These are phyloP conservation scores for Iguana delicatissima DNA, from an alignment of 2,797 vertebrate species.

Conservation along the genomic window DNA sequence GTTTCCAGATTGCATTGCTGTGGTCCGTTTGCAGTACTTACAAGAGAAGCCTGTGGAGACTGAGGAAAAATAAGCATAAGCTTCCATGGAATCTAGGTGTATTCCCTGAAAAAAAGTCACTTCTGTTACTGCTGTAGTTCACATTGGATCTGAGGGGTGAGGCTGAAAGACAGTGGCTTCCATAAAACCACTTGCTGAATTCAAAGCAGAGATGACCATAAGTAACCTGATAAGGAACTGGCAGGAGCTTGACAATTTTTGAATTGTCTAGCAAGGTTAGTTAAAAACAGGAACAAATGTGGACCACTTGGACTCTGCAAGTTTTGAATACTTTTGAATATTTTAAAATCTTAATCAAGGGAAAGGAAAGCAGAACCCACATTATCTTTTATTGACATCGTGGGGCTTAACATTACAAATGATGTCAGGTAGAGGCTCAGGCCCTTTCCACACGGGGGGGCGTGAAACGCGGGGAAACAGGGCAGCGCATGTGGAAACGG, in stretches of 20 bases:
- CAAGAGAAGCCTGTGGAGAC: too few relatives aligned
- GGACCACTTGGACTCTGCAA: background rate
- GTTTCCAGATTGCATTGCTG: background rate
- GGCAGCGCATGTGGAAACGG: too few relatives aligned
- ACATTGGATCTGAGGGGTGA: background rate
- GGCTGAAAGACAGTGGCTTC: background rate
- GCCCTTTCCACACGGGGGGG: too few relatives aligned
- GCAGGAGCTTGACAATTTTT: background rate
- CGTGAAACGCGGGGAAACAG: too few relatives aligned
- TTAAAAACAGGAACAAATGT: background rate
- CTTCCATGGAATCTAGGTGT: too few relatives aligned
- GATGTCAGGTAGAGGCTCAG: background rate
- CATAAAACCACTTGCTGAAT: background rate
- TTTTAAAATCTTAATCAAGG: background rate
- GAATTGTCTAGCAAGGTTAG: background rate
- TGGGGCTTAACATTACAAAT: slow-evolving; percentile 44
- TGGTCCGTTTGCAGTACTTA: background rate
- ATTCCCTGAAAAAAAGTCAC: background rate
- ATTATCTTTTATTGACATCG: background rate
- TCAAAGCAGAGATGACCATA: background rate
- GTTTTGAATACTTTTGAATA: too few relatives aligned
- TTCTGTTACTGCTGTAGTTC: background rate
- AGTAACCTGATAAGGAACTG: background rate
- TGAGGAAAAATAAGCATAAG: too few relatives aligned
- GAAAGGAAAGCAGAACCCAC: background rate